Evolutionary conservation across 2,797 vertebrate species (phyloP), one percentile per base, ranked within the genome.

Genomic region (Takifugu rubripes): DNA sequence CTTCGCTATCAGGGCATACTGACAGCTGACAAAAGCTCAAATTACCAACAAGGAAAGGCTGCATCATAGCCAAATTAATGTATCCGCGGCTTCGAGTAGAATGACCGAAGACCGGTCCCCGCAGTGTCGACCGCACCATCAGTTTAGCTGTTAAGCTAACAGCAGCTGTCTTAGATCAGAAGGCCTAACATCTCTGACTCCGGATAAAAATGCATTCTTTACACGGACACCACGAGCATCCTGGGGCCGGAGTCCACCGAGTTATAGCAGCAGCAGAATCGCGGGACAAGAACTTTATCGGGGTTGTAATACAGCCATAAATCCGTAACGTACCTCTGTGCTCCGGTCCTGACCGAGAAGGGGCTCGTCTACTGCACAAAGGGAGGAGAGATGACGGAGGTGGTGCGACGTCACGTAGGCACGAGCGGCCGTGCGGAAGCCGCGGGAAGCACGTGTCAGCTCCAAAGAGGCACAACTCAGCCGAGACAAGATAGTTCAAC

Each of bases 291-390:
- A 2, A 12, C 16, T n/a, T 21, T 46, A 21, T 21, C 44, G 44
- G 61, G 24, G 29, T 47, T 14, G 26, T 3, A 26, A 59, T 72
- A 49, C 2, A 14, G 21, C 3, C 1, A 1, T 1, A 47, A 25
- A 55, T 2, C 6, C 2, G 24, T 5, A 36, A 77, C 85, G 15
- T 87, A 92, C 91, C 91, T 90, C 66, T 44, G 63, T 59, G 63
- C 67, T 61, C 63, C 71, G 59, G 76, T 83, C 81, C 76, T 59
- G 75, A 46, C 61, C 54, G 76, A 77, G 68, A 76, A 76, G 66
- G 64, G 78, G 75, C 56, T 56, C 64, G 74, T 84, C 68, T 75
- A 68, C 76, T 11, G 80, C 71, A 84, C 81, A 84, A 83, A 82
- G 76, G 76, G 84, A 84, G 80, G 84, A 81, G 79, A 76, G 49